These are phyloP conservation scores for Cryptus viduatorius DNA, from an alignment of 2,888 invertebrate genomes.

Conservation along the genomic window DNA sequence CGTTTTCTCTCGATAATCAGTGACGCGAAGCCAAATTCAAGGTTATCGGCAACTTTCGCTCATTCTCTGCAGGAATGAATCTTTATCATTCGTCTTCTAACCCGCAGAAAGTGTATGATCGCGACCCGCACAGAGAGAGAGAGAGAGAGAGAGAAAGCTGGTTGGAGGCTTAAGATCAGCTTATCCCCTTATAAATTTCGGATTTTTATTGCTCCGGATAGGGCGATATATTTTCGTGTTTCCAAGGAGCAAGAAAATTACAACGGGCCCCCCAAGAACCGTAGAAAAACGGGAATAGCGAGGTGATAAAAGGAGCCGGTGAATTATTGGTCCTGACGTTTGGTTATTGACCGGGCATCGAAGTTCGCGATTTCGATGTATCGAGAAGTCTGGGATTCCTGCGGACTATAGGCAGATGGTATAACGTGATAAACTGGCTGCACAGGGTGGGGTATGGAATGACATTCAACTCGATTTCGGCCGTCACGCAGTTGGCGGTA, in stretches of 20 bases:
- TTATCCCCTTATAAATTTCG: conserved; percentile 76
- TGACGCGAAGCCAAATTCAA: background rate
- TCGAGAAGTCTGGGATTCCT: conserved; percentile 2
- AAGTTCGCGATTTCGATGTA: conserved; percentile 1
- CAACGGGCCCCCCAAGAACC: conserved; percentile 27
- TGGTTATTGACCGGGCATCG: conserved; percentile 22
- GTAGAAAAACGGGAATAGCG: conserved; percentile 6
- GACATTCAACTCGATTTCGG: conserved; percentile 62
- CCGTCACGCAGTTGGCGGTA: conserved; percentile 46
- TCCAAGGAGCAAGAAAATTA: conserved; percentile 31
- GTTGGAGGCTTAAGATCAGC: conserved; percentile 66
- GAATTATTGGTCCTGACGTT: conserved; percentile 52
- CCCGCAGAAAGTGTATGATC: conserved; percentile 16
- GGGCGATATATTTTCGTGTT: conserved; percentile 34
- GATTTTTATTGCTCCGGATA: conserved; percentile 66
- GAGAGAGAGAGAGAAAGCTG: background rate
- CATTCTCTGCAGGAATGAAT: background rate
- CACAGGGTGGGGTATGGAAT: conserved; percentile 34
- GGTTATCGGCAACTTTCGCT: conserved; percentile 4
- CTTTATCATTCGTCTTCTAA: conserved; percentile 12
- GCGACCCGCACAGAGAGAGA: conserved; percentile 40
- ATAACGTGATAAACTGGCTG: conserved; percentile 54
- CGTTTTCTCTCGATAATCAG: too few species aligned
- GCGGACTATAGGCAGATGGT: background rate
- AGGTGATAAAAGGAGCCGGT: conserved; percentile 54